Base-by-base conservation (phyloP, 2,113 vertebrate genomes). In the Menura novaehollandiae region DNA sequence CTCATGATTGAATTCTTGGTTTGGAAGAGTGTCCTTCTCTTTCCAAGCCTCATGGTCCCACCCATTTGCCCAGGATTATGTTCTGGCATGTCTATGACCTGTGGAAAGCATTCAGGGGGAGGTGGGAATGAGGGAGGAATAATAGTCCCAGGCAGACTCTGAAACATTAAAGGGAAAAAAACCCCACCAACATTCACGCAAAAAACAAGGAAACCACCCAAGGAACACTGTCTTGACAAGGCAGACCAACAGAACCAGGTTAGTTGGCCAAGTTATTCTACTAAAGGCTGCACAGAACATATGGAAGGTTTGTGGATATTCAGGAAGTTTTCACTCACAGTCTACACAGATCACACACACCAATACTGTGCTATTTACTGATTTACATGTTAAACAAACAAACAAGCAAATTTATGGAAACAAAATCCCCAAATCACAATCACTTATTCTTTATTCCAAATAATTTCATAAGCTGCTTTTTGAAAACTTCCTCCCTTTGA, bases 61-160 rank as follows among this genome's bases (percentile, higher is more conserved):
- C 99, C 99, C 99, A 99, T 99, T 90, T 99, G 98, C 39, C 99
- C 99, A 6, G 99, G 99, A 93, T 99, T 99, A 94, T 99, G 99
- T 85, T 99, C 99, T 3, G 99, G 99, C 99, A 99, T 99, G 94
- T 99, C 99, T 86, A 99, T 99, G 89, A 99, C 99, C 99, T 99
- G 96, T 22, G 15, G 56, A 59, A 64, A 72, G 35, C 81, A 95
- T 85, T 33, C 10, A 28, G 68, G 76, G 32, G 32, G 39, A 56
- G 26, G 7, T 53, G 55, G 58, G 71, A 67, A 32, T 21, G 20
- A 58, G 26, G 60, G 33, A 90, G 58, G 7, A 80, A 0, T 15
- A 44, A 62, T 18, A 72, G 3, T 30, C 41, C 32, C 53, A 82
- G 46, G 53, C 37, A 79, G 21, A 41, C 33, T 69, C 30, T 37